Evolutionary conservation across 2,888 invertebrate genomes (phyloP).

Genomic region (Palloptera scutellata): DNA sequence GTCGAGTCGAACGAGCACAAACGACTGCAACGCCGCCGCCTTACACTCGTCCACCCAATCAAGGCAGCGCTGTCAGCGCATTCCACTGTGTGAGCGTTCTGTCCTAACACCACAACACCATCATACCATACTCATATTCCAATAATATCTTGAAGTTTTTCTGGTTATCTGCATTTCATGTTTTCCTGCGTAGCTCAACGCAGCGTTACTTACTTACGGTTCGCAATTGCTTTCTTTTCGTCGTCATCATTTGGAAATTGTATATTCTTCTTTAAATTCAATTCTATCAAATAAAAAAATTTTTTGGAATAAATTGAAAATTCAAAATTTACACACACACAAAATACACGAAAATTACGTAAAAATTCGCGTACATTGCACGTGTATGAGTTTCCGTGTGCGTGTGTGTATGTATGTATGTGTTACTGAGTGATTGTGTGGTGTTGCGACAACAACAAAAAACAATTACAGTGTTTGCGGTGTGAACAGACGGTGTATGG

Average conservation of each 20-base stretch:
- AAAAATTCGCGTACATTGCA: slow-evolving; percentile 9
- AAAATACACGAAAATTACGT: slow-evolving; percentile 8
- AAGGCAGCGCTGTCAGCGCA: neutral
- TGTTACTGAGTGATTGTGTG: too few relatives aligned
- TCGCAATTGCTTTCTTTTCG: neutral
- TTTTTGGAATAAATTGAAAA: neutral
- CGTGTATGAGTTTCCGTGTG: neutral
- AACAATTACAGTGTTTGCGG: too few relatives aligned
- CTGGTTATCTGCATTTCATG: slow-evolving; percentile 43
- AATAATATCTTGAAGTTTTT: slow-evolving; percentile 18
- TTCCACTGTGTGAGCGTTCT: too few relatives aligned
- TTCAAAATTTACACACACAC: neutral
- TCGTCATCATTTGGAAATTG: neutral
- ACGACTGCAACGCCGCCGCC: slow-evolving; percentile 6
- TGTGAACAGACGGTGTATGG: neutral
- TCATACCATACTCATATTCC: neutral
- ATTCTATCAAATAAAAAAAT: neutral
- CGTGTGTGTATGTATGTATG: neutral
- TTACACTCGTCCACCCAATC: neutral
- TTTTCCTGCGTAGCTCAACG: slow-evolving; percentile 33
- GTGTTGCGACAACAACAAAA: too few relatives aligned
- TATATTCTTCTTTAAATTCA: neutral
- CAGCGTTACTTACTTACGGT: neutral
- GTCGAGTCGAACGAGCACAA: slow-evolving; percentile 17
- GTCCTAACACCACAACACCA: too few relatives aligned